Evolutionary conservation across 2,113 vertebrate species (phyloP).

Genomic region (Catagonus wagneri): DNA sequence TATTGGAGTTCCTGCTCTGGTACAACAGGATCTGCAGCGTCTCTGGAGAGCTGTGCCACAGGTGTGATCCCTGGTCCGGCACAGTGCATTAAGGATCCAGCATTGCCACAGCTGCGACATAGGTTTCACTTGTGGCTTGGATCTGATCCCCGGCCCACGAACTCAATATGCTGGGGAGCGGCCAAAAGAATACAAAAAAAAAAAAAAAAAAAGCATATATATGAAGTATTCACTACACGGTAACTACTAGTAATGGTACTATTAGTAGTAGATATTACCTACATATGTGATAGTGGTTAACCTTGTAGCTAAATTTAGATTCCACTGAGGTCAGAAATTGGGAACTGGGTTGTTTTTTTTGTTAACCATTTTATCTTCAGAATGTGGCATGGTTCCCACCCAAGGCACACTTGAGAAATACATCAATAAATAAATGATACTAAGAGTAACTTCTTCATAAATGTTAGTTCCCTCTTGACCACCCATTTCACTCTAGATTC

Average conservation of each 20-base stretch:
- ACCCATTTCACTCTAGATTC: background rate
- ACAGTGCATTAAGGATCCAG: no score
- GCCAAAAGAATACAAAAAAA: no score
- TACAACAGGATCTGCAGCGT: no score
- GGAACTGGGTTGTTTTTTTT: background rate
- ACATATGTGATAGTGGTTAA: background rate
- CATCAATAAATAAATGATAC: background rate
- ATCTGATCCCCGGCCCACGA: no score
- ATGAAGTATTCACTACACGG: background rate
- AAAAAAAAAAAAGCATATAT: background rate
- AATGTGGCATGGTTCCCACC: slow-evolving; percentile 16
- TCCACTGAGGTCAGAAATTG: background rate
- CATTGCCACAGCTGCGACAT: no score
- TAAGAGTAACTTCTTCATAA: background rate
- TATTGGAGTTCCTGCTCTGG: no score
- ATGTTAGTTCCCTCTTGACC: background rate
- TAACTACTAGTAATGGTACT: background rate
- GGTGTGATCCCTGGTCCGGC: no score
- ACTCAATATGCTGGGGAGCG: no score
- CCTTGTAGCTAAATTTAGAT: background rate
- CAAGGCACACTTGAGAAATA: slow-evolving; percentile 25
- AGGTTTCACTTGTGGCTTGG: background rate
- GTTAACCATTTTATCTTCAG: slow-evolving; percentile 7
- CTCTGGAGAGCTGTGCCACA: no score
- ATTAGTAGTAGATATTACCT: background rate